phyloP scores from a whole-genome alignment of 2,797 vertebrate species.

The Micromesistius poutassou region DNA sequence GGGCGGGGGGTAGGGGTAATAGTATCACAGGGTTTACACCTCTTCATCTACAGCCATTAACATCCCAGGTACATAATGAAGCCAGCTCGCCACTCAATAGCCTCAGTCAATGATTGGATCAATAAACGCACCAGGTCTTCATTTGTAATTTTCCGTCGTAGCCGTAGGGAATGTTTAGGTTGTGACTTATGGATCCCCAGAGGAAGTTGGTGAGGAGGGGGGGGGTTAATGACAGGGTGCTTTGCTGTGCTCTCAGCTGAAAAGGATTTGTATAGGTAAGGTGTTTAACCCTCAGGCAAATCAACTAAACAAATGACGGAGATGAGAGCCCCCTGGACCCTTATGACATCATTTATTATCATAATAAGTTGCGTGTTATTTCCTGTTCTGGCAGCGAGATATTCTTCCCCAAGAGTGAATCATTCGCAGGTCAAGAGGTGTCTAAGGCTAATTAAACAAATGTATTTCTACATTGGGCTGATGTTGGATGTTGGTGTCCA shows the following conservation, averaged over 20 bases:
- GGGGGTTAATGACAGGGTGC: not conserved
- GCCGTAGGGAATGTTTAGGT: slow-evolving; percentile 24
- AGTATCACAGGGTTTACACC: not conserved
- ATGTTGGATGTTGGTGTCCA: too few relatives aligned
- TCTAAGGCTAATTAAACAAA: too few relatives aligned
- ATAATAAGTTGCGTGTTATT: too few relatives aligned
- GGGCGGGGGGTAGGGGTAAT: not conserved
- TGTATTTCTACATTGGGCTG: too few relatives aligned
- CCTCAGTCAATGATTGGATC: slow-evolving; percentile 45
- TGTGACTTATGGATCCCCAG: slow-evolving; percentile 15
- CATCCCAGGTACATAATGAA: slow-evolving; percentile 41
- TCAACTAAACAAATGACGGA: too few relatives aligned
- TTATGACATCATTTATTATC: too few relatives aligned
- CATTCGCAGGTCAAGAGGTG: too few relatives aligned
- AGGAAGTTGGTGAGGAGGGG: not conserved
- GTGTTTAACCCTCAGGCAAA: too few relatives aligned
- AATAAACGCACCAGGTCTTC: slow-evolving; percentile 46
- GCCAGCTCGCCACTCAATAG: slow-evolving; percentile 39
- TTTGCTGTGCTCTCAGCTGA: not conserved
- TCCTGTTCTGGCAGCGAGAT: too few relatives aligned
- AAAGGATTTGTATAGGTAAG: too few relatives aligned
- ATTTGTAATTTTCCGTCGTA: slow-evolving; percentile 37
- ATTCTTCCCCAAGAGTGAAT: too few relatives aligned
- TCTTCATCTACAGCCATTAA: slow-evolving; percentile 34
- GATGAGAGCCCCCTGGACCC: too few relatives aligned